phyloP scores from a whole-genome alignment of 2,888 invertebrate species.

The Zygogramma bicolorata region DNA sequence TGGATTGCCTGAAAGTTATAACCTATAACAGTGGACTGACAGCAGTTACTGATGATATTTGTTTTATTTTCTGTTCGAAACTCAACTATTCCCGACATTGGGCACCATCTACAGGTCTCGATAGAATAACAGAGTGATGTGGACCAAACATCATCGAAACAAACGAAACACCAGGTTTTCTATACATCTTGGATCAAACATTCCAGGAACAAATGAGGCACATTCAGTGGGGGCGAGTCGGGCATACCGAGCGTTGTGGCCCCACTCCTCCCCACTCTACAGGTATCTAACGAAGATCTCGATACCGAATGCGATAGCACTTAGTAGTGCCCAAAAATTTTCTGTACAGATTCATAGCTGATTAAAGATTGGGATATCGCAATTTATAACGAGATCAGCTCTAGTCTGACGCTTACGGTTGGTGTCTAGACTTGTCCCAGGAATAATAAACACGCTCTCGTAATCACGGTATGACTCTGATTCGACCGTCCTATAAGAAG shows the following conservation, averaged over 20 bases:
- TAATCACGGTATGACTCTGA: constrained; percentile 77
- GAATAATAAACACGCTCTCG: constrained; percentile 82
- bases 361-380: constrained; percentile 54
- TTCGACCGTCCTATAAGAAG: constrained; percentile 69
- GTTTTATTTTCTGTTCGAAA: too few species aligned
- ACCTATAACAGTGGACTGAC: too few species aligned
- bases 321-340: constrained; percentile 29
- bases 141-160: too few species aligned
- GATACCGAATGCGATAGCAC: constrained; percentile 57
- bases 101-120: too few species aligned
- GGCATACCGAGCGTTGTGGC: constrained; percentile 7
- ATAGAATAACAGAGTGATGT: too few species aligned
- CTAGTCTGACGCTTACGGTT: constrained; percentile 70
- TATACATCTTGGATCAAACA: constrained; percentile 56
- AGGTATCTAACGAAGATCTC: constrained; percentile 59
- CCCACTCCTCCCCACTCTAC: constrained; percentile 61
- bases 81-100: too few species aligned
- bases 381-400: constrained; percentile 62
- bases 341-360: constrained; percentile 2
- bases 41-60: too few species aligned
- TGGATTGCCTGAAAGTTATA: too few species aligned
- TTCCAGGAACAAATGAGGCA: constrained; percentile 69
- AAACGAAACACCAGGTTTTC: too few species aligned
- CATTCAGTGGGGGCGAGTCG: constrained; percentile 58
- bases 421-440: constrained; percentile 75